Evolutionary conservation across 2,888 invertebrate genomes (phyloP), one percentile per base, ranked within the genome.

Genomic region (Rutpela maculata): DNA sequence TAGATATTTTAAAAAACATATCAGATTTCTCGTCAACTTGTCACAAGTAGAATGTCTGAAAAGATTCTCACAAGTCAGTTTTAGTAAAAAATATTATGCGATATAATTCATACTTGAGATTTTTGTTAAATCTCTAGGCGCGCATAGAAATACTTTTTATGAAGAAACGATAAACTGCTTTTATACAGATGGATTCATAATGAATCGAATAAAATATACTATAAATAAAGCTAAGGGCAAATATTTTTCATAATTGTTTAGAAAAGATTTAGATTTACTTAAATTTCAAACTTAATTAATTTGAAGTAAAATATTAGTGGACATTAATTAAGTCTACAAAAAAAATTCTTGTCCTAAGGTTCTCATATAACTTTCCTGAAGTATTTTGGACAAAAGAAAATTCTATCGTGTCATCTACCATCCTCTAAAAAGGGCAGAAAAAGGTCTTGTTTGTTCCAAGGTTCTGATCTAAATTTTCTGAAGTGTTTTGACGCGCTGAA

Each of bases 1-100:
- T 59, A 22, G 73, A 35, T 76, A 68, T 70, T 76, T 68, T 63
- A 73, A 76, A 76, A 76, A 76, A 73, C 66, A 38, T 76, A 76
- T 76, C 73, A 57, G 68, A 76, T 76, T 76, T 76, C 76, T 73
- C 63, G 66, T 68, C 72, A 73, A 76, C 72, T 68, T 76, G 76
- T 76, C 63, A 76, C 65, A 63, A 18, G 26, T 38, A 68, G 76
- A 76, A 76, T 76, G 68, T 19, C 18, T 69, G 69, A 35, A 31
- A 26, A 59, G 17, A 10, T 35, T 57, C 57, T 57, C 68, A 38
- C 69, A 69, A 56, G 59, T 35, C 17, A 19, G n/a, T 69, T 50
- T 66, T 66, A 59, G 22, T 22, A 12, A 59, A n/a, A 31, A 62
- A n/a, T 50, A 68, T 26, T 55, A 68, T 68, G 31, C 26, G n/a